phyloP scores from a whole-genome alignment of 2,113 vertebrate species.

The Catharus fuscescens region DNA sequence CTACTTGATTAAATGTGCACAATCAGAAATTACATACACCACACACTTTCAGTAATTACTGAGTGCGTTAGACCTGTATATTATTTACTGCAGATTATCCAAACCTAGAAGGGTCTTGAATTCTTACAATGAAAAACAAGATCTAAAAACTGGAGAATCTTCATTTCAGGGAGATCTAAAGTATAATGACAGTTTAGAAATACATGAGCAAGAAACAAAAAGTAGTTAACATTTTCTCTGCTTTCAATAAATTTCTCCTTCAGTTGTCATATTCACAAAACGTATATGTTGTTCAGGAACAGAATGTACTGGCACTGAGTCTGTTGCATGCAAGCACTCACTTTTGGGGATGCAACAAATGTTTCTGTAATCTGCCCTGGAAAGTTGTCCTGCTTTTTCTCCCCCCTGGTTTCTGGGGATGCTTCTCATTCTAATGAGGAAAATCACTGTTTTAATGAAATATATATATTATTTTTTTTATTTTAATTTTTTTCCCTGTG shows the following conservation, averaged over 20 bases:
- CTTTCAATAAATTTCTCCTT: constrained; percentile 52
- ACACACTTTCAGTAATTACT: background rate
- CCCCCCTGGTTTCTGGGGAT: background rate
- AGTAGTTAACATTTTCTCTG: constrained; percentile 22
- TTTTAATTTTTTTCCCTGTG: background rate
- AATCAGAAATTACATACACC: background rate
- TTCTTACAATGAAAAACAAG: background rate
- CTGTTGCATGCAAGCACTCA: constrained; percentile 26
- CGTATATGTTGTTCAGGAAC: constrained; percentile 54
- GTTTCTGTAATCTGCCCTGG: constrained; percentile 32
- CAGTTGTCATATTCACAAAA: constrained; percentile 33
- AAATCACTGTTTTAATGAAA: background rate
- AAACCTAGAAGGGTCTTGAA: background rate
- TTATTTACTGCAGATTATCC: background rate
- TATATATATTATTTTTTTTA: no score
- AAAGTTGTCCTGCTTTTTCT: constrained; percentile 1
- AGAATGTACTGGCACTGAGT: constrained; percentile 58
- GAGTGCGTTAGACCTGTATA: background rate
- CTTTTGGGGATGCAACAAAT: constrained; percentile 44
- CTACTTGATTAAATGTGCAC: background rate
- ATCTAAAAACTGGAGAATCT: background rate
- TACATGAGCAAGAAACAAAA: background rate
- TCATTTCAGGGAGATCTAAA: background rate
- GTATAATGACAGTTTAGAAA: background rate
- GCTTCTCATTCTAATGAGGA: background rate